A percentile compares a stretch with the other conserved stretches of the same genome.
phyloP scores from a whole-genome alignment of 1,140 invertebrate genomes.

The Matsumurasca onukii region DNA sequence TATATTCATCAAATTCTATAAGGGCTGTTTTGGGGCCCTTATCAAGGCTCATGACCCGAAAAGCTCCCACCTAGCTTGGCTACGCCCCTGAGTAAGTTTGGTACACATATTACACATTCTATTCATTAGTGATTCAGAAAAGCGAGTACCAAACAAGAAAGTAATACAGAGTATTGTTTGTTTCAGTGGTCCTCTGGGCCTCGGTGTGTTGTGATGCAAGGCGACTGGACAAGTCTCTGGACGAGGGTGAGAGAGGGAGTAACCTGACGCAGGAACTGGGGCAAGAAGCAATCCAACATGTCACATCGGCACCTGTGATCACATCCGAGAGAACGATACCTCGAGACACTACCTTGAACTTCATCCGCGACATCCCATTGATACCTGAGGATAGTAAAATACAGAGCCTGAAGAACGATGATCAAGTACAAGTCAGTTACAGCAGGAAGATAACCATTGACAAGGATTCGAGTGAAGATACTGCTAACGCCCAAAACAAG shows the following conservation, averaged over 20 bases:
- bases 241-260: constrained; percentile 1
- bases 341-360: not conserved
- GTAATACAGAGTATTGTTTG: too few species aligned
- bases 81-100: too few species aligned
- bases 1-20: too few species aligned
- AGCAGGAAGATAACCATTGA: constrained; percentile 4
- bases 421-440: not conserved
- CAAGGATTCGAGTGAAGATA: not conserved
- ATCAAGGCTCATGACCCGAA: too few species aligned
- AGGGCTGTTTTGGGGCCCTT: too few species aligned
- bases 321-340: not conserved
- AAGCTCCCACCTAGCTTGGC: too few species aligned
- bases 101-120: too few species aligned
- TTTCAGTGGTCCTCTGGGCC: constrained; percentile 21
- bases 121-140: too few species aligned
- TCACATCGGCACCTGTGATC: not conserved
- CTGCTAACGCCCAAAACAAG: not conserved
- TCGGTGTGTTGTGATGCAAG: constrained; percentile 6
- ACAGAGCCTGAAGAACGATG: constrained; percentile 16
- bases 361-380: not conserved
- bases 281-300: constrained; percentile 5
- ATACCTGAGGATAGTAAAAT: constrained; percentile 6
- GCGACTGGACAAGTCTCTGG: not conserved
- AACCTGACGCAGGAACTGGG: constrained; percentile 9
- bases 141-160: too few species aligned